Evolutionary conservation across 2,797 vertebrate species (phyloP), one percentile per base, ranked within the genome.

Genomic region (Rhynchonycteris naso): DNA sequence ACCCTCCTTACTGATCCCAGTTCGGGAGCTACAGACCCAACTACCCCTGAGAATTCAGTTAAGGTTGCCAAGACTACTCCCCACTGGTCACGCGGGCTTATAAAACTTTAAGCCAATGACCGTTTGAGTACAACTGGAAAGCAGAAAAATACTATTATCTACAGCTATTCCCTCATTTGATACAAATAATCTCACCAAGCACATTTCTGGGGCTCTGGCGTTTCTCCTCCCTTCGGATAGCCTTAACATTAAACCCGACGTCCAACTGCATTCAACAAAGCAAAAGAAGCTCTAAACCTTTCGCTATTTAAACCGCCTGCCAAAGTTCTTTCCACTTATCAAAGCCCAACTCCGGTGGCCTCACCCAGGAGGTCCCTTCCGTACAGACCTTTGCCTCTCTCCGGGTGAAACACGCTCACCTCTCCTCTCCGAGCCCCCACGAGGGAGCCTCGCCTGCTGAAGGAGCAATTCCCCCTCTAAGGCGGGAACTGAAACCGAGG

Each of bases 91-190:
- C 22, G 26, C 56, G 43, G 35, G 9, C 30, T 75, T 92, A 95
- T 90, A 82, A 89, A 91, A 87, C 59, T 87, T 81, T 24, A 96
- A 96, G 89, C 38, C 89, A 85, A n/a, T 65, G 78, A 6, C 13
- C 30, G n/a, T 86, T 78, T 63, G 21, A 54, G 5, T 38, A 24
- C 38, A 74, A n/a, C 24, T 66, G 65, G 52, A 72, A 80, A 87
- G 33, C 50, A 90, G 52, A 68, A 81, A 93, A 96, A 78, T 19
- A 38, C 1, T 22, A 30, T 75, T 75, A 72, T 38, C 35, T 43
- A 74, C 26, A 92, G 38, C 76, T 47, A 0, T 72, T 81, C 33
- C 94, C 76, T 86, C 79, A 88, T 50, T 80, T 91, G 13, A 63
- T 79, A 65, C 47, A 61, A 59, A 14, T 8, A 52, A 66, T 43